Conservation (phyloP, 2,797 vertebrate species). For the Pseudochaenichthys georgianus region DNA sequence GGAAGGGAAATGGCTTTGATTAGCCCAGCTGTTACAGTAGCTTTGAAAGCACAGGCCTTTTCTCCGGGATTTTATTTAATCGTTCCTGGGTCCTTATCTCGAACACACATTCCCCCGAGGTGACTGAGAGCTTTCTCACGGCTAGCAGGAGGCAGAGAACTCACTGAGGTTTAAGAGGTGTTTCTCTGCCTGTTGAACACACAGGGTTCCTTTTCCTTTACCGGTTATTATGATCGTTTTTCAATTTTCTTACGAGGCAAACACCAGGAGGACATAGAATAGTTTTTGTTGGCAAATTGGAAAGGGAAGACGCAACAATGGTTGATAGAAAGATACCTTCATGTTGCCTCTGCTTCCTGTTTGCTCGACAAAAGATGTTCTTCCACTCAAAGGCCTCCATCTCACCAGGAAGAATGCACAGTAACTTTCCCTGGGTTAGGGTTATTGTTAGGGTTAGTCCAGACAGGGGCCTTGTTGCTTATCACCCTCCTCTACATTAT, state of each 20-base stretch:
- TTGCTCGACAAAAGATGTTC: too few relatives aligned
- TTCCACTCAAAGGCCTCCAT: too few relatives aligned
- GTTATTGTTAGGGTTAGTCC: too few relatives aligned
- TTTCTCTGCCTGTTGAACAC: conserved; percentile 38
- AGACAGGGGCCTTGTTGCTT: too few relatives aligned
- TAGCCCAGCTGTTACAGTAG: conserved; percentile 85
- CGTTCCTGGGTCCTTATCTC: conserved; percentile 83
- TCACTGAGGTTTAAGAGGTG: background rate
- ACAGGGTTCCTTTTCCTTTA: background rate
- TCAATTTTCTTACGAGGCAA: background rate
- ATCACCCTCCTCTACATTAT: too few relatives aligned
- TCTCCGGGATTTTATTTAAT: conserved; percentile 85
- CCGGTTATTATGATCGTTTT: background rate
- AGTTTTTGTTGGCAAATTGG: too few relatives aligned
- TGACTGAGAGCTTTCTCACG: conserved; percentile 83
- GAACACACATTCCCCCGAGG: conserved; percentile 75
- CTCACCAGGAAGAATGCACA: too few relatives aligned
- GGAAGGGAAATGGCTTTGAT: conserved; percentile 85
- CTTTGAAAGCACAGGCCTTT: conserved; percentile 82
- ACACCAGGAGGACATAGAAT: too few relatives aligned
- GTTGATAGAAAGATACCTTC: too few relatives aligned
- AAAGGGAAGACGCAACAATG: too few relatives aligned
- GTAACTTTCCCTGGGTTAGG: too few relatives aligned
- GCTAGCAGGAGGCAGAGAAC: conserved; percentile 60
- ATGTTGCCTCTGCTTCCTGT: too few relatives aligned